Evolutionary conservation across 2,113 vertebrate species (phyloP), one percentile per base, ranked within the genome.

Genomic region (Cercocebus atys): DNA sequence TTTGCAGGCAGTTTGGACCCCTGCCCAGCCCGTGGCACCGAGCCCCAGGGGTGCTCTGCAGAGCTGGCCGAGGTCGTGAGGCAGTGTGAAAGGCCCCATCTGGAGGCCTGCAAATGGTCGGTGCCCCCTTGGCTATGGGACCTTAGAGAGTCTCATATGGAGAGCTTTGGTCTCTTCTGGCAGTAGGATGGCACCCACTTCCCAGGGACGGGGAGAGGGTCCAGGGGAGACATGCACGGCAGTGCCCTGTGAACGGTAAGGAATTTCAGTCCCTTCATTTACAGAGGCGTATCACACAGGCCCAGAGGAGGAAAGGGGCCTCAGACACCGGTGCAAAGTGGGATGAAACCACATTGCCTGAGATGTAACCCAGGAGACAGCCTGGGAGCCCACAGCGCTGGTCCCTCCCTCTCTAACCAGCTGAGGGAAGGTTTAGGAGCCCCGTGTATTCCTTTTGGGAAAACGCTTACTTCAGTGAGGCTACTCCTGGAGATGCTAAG

Each of bases 121-220:
- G 6, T 5, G 12, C 2, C 25, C n/a, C 20, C 2, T 25, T 0
- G 0, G 32, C n/a, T 5, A 0, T 2, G 52, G n/a, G 68, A 75
- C 52, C 27, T 35, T 35, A 6, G 20, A 64, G 27, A 57, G 5
- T 13, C 3, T 76, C 45, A 0, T 1, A 18, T 12, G 59, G 20
- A 12, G 11, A 43, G n/a, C 32, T 3, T 43, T 8, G 3, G 25
- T 13, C n/a, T 93, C 25, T 43, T 22, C 66, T 1, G 2, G 40
- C 55, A 17, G 38, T 7, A 4, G 38, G 2, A 66, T 1, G 30
- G 14, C 6, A 20, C 16, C 8, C 1, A 9, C 72, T 32, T 25
- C 78, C 35, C 20, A 18, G 23, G 38, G 30, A 14, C 0, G 27
- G 16, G 35, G 3, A 11, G 2, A 73, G 20, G 11, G 5, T 5